Conservation (phyloP, 2,888 invertebrate species). For the Arctia plantaginis region DNA sequence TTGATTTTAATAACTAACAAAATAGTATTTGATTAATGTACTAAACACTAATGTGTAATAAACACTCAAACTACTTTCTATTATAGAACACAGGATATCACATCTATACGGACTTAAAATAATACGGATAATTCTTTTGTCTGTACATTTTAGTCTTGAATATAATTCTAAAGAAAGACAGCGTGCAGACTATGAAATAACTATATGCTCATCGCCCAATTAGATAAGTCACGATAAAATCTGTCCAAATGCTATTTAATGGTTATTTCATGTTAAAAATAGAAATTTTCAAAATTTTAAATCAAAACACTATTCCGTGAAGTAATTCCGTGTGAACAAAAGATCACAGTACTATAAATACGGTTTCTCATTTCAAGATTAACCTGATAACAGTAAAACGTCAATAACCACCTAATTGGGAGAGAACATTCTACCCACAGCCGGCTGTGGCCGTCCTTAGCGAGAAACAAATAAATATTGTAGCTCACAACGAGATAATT, state of each 20-base stretch:
- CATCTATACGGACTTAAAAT: neutral
- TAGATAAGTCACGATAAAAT: neutral
- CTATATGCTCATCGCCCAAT: neutral
- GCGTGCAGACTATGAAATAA: neutral
- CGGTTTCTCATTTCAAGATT: constrained; percentile 76
- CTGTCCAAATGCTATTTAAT: neutral
- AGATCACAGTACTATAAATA: constrained; percentile 70
- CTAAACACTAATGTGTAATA: too few species aligned
- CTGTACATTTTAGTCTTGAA: neutral
- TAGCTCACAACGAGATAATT: constrained; percentile 83
- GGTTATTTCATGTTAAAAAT: neutral
- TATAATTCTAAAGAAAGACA: neutral
- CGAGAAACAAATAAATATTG: constrained; percentile 86
- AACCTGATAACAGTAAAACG: constrained; percentile 84
- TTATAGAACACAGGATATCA: neutral
- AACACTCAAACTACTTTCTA: neutral
- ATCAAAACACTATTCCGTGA: neutral
- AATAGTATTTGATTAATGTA: too few species aligned
- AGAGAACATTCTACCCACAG: constrained; percentile 80
- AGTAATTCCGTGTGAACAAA: constrained; percentile 44
- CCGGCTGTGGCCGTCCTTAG: constrained; percentile 70
- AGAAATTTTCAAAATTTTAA: constrained; percentile 1
- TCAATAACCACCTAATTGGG: constrained; percentile 87
- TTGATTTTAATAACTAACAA: too few species aligned
- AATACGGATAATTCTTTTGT: too few species aligned